Conservation (phyloP, 2,113 vertebrate genomes). For the Xenopus laevis region DNA sequence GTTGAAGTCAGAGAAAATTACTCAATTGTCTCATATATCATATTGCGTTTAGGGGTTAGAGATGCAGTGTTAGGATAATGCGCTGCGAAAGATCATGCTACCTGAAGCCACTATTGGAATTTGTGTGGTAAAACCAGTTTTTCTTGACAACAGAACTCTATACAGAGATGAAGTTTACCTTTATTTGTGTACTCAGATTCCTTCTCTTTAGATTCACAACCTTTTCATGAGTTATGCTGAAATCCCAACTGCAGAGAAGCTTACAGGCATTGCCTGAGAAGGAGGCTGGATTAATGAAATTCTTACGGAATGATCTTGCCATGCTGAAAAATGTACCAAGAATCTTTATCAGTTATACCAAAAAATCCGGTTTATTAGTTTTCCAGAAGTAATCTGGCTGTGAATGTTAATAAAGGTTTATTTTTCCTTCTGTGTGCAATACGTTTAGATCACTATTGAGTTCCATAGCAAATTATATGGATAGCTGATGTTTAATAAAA, state of each 20-base stretch:
- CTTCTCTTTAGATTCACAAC: constrained; percentile 80
- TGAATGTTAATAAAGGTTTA: too few relatives aligned
- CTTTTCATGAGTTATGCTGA: constrained; percentile 77
- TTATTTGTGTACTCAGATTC: constrained; percentile 82
- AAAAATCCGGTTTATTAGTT: too few relatives aligned
- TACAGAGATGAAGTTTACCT: constrained; percentile 64
- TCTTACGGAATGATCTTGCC: constrained; percentile 76
- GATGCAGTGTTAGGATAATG: not conserved
- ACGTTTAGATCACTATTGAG: too few relatives aligned
- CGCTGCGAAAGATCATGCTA: not conserved
- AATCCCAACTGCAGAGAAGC: constrained; percentile 90
- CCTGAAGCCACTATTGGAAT: not conserved
- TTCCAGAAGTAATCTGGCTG: too few relatives aligned
- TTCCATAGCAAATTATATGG: too few relatives aligned
- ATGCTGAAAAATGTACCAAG: constrained; percentile 66
- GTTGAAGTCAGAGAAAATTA: too few relatives aligned
- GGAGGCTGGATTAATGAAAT: constrained; percentile 65
- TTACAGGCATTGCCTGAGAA: constrained; percentile 69
- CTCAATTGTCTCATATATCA: not conserved
- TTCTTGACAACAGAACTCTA: constrained; percentile 8
- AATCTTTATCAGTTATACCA: not conserved
- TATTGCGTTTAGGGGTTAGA: not conserved
- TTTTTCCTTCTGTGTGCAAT: too few relatives aligned
- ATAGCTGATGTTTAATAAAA: too few relatives aligned
- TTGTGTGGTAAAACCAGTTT: constrained; percentile 18